phyloP scores from a whole-genome alignment of 1,140 invertebrate genomes.

The Druon quercuslanigerum region DNA sequence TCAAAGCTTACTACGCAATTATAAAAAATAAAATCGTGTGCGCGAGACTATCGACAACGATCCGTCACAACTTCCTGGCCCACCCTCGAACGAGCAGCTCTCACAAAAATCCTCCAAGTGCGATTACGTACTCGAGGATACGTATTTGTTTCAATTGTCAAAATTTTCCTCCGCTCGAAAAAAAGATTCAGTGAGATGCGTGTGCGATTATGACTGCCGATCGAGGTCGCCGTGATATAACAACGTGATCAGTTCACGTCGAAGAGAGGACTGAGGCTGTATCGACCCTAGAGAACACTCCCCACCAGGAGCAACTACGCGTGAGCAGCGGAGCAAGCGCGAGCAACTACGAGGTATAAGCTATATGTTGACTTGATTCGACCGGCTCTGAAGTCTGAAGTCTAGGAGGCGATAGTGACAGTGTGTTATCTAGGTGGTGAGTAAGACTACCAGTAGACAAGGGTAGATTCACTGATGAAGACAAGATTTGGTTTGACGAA shows the following conservation, averaged over 20 bases:
- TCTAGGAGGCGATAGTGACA: conserved; percentile 3
- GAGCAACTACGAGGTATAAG: conserved; percentile 7
- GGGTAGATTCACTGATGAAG: background rate
- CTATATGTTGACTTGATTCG: conserved; percentile 5
- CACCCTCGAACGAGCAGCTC: background rate
- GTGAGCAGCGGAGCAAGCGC: conserved; percentile 36
- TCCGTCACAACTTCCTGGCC: background rate
- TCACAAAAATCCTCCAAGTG: no score
- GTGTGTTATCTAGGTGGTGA: background rate
- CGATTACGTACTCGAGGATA: no score
- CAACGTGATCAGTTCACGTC: conserved; percentile 57
- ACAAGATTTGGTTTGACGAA: background rate
- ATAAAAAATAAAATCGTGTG: background rate
- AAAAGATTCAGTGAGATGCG: background rate
- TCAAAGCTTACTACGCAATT: background rate
- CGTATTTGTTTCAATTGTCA: background rate
- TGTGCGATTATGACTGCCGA: conserved; percentile 34
- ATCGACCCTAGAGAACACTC: conserved; percentile 63
- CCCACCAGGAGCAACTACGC: conserved; percentile 45
- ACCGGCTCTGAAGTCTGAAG: background rate
- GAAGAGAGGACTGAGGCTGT: conserved; percentile 66
- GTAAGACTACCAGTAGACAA: background rate
- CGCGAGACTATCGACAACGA: conserved; percentile 13
- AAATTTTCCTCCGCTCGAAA: conserved; percentile 33
- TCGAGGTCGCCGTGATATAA: conserved; percentile 35